Evolutionary conservation across 2,888 invertebrate species (phyloP), one percentile per base, ranked within the genome.

Genomic region (Epicampocera succincta): DNA sequence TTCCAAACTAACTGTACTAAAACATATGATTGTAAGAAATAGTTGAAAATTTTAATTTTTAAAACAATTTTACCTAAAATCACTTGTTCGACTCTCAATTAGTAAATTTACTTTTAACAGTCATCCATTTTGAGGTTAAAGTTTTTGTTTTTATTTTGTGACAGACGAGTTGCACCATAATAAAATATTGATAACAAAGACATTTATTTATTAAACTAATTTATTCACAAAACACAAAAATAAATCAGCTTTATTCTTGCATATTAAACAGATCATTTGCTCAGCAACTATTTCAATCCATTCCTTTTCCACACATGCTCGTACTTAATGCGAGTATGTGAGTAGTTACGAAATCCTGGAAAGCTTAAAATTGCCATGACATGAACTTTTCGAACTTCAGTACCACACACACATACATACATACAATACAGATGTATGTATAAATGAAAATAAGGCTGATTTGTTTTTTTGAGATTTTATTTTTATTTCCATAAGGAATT

Each of bases 111-210:
- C 25, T 33, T 46, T 13, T 19, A 65, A 6, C 13, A 44, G 29
- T 29, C 48, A n/a, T n/a, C n/a, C n/a, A n/a, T n/a, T n/a, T n/a
- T 46, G 58, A 74, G 56, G 13, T 74, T 42, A 61, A 48, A n/a
- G 25, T n/a, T 29, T 29, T 15, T 15, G 25, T n/a, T 29, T 17
- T 8, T 48, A 25, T n/a, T 29, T n/a, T n/a, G n/a, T n/a, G n/a
- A n/a, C n/a, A 44, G 8, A 3, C 25, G 56, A 44, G 11, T 54
- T 38, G 13, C 42, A 25, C n/a, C n/a, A n/a, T 40, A 74, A 66
- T 17, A 8, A 9, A 19, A 11, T 17, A 50, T 58, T 19, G 48
- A 75, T 38, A 56, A 74, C 44, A 65, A 74, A 65, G 73, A 75
- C 48, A 68, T 42, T 66, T 17, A 33, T 33, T 33, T 33, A 33